phyloP scores from a whole-genome alignment of 2,888 invertebrate species.

The Sphaerophoria taeniata region DNA sequence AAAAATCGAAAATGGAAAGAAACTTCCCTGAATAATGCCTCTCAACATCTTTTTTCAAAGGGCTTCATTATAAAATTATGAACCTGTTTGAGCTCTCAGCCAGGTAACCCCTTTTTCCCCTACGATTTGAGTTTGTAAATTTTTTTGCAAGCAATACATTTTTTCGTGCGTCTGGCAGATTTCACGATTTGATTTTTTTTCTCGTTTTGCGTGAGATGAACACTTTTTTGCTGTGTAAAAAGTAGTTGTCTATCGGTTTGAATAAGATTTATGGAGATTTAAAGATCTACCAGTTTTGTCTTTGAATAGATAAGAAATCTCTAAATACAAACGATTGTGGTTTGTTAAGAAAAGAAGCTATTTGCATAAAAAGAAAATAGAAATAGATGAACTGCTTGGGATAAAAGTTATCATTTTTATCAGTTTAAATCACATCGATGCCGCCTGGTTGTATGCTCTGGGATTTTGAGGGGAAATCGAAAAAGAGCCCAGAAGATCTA shows the following conservation, averaged over 20 bases:
- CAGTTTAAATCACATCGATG: conserved; percentile 6
- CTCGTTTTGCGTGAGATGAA: conserved; percentile 54
- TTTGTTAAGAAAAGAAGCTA: neutral
- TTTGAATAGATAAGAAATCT: conserved; percentile 56
- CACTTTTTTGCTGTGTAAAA: conserved; percentile 57
- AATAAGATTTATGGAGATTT: conserved; percentile 70
- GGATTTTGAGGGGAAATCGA: no score
- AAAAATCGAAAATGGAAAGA: no score
- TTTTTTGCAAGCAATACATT: conserved; percentile 20
- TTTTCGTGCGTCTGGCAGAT: conserved; percentile 62
- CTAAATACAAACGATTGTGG: conserved; percentile 6
- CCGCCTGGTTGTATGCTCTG: neutral
- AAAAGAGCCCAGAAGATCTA: no score
- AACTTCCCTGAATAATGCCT: no score
- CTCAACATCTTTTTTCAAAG: no score
- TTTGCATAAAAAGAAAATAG: neutral
- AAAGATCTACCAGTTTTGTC: conserved; percentile 11
- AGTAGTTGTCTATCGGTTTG: conserved; percentile 44
- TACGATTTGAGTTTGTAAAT: neutral
- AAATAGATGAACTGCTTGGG: neutral
- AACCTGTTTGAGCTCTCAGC: no score
- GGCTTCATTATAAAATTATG: no score
- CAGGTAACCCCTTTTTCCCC: neutral
- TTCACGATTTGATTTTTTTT: conserved; percentile 45
- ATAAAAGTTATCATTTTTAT: conserved; percentile 8